Percentiles rank a stretch among this genome's conserved stretches.
Conservation (phyloP, 2,113 vertebrate species). For the Zingel zingel region DNA sequence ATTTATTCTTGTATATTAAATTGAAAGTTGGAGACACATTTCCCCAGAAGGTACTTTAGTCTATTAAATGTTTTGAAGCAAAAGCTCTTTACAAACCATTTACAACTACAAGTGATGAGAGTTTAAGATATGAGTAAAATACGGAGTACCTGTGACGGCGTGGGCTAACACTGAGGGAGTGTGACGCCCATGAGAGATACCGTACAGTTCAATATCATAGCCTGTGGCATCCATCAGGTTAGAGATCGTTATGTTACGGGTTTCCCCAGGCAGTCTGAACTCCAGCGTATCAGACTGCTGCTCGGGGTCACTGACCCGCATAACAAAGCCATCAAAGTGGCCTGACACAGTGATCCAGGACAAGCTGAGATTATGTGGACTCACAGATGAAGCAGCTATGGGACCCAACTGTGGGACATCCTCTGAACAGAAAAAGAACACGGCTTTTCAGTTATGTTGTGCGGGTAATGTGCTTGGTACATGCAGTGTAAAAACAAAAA, state of each 20-base stretch:
- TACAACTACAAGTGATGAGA: neutral
- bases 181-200: constrained; percentile 82
- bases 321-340: constrained; percentile 83
- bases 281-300: constrained; percentile 80
- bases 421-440: constrained; percentile 82
- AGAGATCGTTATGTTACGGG: constrained; percentile 70
- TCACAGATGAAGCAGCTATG: constrained; percentile 74
- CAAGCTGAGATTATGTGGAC: constrained; percentile 82
- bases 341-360: constrained; percentile 83
- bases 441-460: constrained; percentile 53
- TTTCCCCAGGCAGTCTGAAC: constrained; percentile 71
- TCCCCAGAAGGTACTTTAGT: neutral
- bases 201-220: constrained; percentile 83
- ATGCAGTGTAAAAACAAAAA: constrained; percentile 26
- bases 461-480: neutral
- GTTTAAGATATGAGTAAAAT: constrained; percentile 64
- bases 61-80: neutral
- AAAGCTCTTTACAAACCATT: neutral
- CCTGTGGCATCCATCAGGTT: constrained; percentile 82
- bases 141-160: constrained; percentile 82
- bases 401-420: constrained; percentile 80
- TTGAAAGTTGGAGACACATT: neutral
- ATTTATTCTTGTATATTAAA: neutral
- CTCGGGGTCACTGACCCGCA: constrained; percentile 82
- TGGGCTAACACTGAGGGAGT: constrained; percentile 79